These are phyloP conservation scores for Taenioides sp. DNA, from an alignment of 2,797 vertebrate species.

Conservation along the genomic window DNA sequence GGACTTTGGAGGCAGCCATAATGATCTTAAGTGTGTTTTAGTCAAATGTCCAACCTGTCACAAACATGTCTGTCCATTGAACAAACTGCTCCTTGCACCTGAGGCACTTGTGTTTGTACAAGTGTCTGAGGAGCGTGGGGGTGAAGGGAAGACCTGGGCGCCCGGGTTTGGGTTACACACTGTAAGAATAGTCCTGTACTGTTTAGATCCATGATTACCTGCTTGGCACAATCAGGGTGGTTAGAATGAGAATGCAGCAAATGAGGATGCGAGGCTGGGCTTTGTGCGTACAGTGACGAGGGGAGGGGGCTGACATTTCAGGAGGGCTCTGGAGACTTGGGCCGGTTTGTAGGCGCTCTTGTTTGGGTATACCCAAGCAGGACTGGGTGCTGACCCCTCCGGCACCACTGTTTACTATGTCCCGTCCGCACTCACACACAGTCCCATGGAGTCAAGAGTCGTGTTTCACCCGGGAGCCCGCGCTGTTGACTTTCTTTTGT, in stretches of 20 bases:
- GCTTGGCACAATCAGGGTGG: slow-evolving; percentile 58
- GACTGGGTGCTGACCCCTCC: slow-evolving; percentile 82
- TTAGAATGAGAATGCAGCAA: slow-evolving; percentile 76
- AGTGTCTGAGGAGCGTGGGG: background rate
- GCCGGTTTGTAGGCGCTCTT: slow-evolving; percentile 80
- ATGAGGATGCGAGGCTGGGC: slow-evolving; percentile 65
- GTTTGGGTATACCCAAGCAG: slow-evolving; percentile 81
- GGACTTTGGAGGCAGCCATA: no score
- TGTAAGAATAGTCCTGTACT: slow-evolving; percentile 71
- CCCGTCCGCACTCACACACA: slow-evolving; percentile 72
- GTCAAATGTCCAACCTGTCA: no score
- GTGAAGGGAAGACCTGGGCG: background rate
- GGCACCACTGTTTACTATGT: slow-evolving; percentile 71
- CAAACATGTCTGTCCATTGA: no score
- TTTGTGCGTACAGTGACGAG: slow-evolving; percentile 54
- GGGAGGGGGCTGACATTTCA: slow-evolving; percentile 80
- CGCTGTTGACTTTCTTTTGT: slow-evolving; percentile 86
- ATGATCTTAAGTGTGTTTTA: no score
- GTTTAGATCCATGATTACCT: slow-evolving; percentile 77
- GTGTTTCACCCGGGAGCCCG: slow-evolving; percentile 88
- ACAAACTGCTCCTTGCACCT: no score
- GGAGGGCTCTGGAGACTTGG: slow-evolving; percentile 74
- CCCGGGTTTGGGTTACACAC: slow-evolving; percentile 66
- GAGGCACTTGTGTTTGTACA: background rate
- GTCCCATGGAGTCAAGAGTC: slow-evolving; percentile 89